Conservation (phyloP, 2,113 vertebrate genomes). For the Rhadina sibilatrix region DNA sequence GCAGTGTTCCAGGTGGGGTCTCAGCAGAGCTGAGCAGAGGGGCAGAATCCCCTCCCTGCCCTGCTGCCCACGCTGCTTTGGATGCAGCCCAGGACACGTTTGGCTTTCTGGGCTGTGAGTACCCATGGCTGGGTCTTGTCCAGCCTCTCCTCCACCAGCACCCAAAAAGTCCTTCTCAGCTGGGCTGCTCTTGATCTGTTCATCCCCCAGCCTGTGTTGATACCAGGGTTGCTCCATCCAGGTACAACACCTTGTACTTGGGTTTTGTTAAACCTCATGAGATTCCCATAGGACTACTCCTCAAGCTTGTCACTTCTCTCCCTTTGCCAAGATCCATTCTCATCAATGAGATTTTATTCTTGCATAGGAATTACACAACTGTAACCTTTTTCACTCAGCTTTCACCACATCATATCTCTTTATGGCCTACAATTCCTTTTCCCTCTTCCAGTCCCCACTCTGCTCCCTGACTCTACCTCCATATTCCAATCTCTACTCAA, state of each 20-base stretch:
- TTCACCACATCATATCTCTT: not conserved
- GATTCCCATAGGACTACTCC: not conserved
- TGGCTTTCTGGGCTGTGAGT: not conserved
- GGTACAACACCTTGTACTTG: not conserved
- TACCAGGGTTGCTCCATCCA: not conserved
- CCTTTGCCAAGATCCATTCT: not conserved
- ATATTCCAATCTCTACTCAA: not conserved
- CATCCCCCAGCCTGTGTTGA: not conserved
- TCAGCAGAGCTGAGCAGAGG: not conserved
- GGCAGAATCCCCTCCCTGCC: not conserved
- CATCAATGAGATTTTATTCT: not conserved
- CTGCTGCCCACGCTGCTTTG: not conserved
- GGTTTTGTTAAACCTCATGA: not conserved
- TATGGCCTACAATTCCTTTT: not conserved
- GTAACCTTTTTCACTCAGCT: not conserved
- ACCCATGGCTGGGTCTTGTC: not conserved
- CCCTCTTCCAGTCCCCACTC: not conserved
- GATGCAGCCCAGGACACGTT: not conserved
- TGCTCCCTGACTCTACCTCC: not conserved
- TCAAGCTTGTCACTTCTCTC: not conserved
- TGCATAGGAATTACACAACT: not conserved
- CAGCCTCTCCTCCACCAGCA: not conserved
- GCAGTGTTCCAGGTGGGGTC: not conserved
- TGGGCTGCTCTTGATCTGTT: not conserved
- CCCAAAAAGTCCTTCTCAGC: rapidly evolving